Evolutionary conservation across 1,140 invertebrate genomes (phyloP).

Genomic region (Penaeus chinensis): DNA sequence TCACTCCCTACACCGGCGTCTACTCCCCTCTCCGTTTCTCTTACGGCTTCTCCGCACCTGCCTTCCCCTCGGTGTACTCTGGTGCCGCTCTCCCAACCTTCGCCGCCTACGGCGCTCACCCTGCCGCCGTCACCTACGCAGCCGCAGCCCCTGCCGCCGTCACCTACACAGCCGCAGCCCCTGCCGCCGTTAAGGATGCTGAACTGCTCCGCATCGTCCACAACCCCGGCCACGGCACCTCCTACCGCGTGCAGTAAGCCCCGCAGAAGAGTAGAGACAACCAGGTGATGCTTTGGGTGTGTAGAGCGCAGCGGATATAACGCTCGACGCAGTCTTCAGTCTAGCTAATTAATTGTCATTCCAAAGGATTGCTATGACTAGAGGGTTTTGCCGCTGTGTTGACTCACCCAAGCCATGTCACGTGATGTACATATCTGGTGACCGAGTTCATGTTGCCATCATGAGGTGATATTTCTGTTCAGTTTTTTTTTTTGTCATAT

Average conservation of each 20-base stretch:
- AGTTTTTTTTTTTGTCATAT: no score
- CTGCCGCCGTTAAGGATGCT: constrained; percentile 10
- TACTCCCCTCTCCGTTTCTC: constrained; percentile 10
- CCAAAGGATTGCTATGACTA: no score
- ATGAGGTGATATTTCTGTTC: no score
- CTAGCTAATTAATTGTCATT: no score
- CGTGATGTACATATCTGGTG: no score
- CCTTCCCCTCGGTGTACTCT: neutral
- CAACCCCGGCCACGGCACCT: constrained; percentile 35
- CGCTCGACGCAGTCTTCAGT: no score
- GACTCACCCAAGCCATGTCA: no score
- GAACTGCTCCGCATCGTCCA: constrained; percentile 25
- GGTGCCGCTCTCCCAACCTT: neutral
- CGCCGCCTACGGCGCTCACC: neutral
- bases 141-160: neutral
- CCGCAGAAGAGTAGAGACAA: no score
- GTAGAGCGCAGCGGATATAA: no score
- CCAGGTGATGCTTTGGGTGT: no score
- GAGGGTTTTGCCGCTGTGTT: no score
- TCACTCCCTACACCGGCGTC: neutral
- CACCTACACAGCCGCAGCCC: constrained; percentile 1
- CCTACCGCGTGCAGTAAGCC: constrained; percentile 37
- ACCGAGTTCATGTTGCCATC: no score
- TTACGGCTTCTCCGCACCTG: constrained; percentile 2
- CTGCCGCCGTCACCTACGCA: neutral